Base-by-base conservation (phyloP, 1,140 invertebrate genomes). In the Periplaneta americana region DNA sequence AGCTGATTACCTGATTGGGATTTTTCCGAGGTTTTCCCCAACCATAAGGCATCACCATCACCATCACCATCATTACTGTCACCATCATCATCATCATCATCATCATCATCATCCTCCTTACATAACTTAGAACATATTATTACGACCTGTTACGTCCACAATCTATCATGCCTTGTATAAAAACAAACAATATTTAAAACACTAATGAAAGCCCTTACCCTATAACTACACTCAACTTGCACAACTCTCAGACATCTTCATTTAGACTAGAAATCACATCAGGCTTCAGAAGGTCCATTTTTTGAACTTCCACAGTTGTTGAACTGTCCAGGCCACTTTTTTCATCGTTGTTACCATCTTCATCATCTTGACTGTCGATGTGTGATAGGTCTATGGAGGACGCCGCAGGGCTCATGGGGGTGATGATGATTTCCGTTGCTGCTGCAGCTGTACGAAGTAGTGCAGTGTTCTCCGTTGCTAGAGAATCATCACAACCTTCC, bases 251-350 rank as follows among this genome's bases (percentile, higher is more conserved):
- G 22, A 78, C 76, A 36, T 78, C 76, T 36, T 78, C 76, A 31
- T 36, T 28, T 13, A 34, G 34, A 34, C 6, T 78, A 36, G 76
- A 36, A 36, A 78, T 78, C 34, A 78, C 76, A 28, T 78, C 76
- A 28, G 76, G 76, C 76, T 78, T 78, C 33, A 78, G 34, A 36
- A 78, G 76, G 35, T 78, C 76, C 76, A 78, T 78, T 36, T 78
- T 78, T 34, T 78, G 35, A 36, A 78, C 28, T 34, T 78, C 76
- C 34, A 78, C 35, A 36, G 28, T 36, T 1, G 76, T 78, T 34
- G 76, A 34, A 36, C 11, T 31, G 35, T 78, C 76, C 34, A 66
- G 48, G 48, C 48, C 48, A 66, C 48, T n/a, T n/a, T 66, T n/a
- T 8, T 66, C 48, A 66, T 66, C 48, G 28, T 28, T 17, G 5